Evolutionary conservation across 2,888 invertebrate species (phyloP).

Genomic region (Drosophila paranaensis): DNA sequence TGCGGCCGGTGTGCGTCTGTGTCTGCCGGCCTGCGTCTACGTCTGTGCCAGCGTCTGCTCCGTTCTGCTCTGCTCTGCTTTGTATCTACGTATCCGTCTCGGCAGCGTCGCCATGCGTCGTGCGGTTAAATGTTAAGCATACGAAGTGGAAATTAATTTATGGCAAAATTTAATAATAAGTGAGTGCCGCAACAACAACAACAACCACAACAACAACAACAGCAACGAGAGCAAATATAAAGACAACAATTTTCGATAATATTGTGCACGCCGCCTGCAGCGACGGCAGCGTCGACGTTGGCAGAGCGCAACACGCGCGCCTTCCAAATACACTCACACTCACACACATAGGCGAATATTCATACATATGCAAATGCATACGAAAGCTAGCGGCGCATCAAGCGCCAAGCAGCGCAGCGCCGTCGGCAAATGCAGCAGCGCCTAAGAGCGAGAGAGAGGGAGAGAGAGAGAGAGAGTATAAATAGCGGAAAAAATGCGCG

Average conservation of each 20-base stretch:
- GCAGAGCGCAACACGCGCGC: constrained; percentile 63
- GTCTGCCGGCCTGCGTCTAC: constrained; percentile 20
- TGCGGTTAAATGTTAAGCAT: constrained; percentile 55
- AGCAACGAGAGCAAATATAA: constrained; percentile 18
- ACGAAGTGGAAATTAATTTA: constrained; percentile 66
- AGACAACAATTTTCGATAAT: constrained; percentile 53
- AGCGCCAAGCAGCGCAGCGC: constrained; percentile 48
- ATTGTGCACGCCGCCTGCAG: constrained; percentile 37
- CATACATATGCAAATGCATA: constrained; percentile 15
- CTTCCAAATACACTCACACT: constrained; percentile 35
- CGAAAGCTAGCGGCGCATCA: constrained; percentile 48
- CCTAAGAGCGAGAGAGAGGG: constrained; percentile 14
- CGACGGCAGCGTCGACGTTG: constrained; percentile 40
- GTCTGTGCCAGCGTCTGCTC: neutral
- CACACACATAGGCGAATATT: constrained; percentile 18
- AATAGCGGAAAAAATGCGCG: constrained; percentile 51
- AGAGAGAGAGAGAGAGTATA: neutral
- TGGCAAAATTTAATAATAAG: constrained; percentile 73
- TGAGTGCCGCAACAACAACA: constrained; percentile 39
- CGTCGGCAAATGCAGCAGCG: constrained; percentile 64
- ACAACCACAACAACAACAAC: constrained; percentile 5
- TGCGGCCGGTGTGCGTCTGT: constrained; percentile 50
- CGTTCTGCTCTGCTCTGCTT: constrained; percentile 13
- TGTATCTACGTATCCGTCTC: constrained; percentile 43
- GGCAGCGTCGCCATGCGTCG: constrained; percentile 41